Evolutionary conservation across 1,140 invertebrate genomes (phyloP).

Genomic region (Laupala kohalensis): DNA sequence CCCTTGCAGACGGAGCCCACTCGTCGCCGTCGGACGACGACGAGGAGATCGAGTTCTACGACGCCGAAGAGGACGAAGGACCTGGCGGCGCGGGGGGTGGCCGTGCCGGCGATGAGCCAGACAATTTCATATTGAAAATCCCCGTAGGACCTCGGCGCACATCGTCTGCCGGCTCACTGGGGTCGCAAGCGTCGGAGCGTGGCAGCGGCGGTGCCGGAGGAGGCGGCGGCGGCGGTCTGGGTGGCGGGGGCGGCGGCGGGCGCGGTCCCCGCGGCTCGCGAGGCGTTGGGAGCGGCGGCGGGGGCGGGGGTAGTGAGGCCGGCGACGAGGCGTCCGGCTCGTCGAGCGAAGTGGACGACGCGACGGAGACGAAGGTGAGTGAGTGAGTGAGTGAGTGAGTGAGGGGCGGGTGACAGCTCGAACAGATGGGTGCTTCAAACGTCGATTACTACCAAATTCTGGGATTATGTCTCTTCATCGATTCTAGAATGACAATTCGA

Average conservation of each 20-base stretch:
- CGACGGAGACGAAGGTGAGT: slow-evolving; percentile 13
- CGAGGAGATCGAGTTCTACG: slow-evolving; percentile 86
- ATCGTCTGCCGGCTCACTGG: slow-evolving; percentile 23
- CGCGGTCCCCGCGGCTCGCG: slow-evolving; percentile 24
- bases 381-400: neutral
- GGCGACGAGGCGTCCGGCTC: slow-evolving; percentile 24
- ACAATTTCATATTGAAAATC: slow-evolving; percentile 33
- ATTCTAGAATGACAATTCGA: too few relatives aligned
- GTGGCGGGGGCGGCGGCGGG: slow-evolving; percentile 22
- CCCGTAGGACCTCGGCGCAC: slow-evolving; percentile 24
- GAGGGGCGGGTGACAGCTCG: too few relatives aligned
- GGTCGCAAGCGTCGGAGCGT: slow-evolving; percentile 24
- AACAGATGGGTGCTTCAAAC: too few relatives aligned
- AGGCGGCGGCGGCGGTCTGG: slow-evolving; percentile 23
- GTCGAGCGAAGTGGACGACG: slow-evolving; percentile 26
- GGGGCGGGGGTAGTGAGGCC: slow-evolving; percentile 23
- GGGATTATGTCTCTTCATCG: too few relatives aligned
- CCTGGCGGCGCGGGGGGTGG: slow-evolving; percentile 17
- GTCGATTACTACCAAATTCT: too few relatives aligned
- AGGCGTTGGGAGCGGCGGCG: slow-evolving; percentile 23
- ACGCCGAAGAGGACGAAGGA: slow-evolving; percentile 60
- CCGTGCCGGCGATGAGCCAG: neutral
- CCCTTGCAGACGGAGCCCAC: neutral
- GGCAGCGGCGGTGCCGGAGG: slow-evolving; percentile 22
- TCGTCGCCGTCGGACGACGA: slow-evolving; percentile 61